Evolutionary conservation across 2,113 vertebrate species (phyloP).

Genomic region (Leptocoma aspasia): DNA sequence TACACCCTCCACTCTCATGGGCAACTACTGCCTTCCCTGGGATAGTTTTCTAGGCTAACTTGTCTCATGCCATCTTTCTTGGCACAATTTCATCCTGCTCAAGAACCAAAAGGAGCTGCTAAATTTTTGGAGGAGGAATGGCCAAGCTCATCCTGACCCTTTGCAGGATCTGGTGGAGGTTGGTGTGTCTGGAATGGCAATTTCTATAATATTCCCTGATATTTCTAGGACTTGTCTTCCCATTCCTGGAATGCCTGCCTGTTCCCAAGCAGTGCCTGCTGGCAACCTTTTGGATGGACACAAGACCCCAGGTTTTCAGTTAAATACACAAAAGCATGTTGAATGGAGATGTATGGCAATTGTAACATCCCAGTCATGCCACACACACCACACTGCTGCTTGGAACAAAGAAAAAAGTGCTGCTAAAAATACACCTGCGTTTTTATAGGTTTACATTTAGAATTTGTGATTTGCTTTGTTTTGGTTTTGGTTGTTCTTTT

Average conservation of each 20-base stretch:
- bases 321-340: neutral
- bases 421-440: conserved; percentile 51
- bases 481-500: neutral
- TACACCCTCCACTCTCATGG: neutral
- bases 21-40: neutral
- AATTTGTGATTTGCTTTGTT: neutral
- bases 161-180: neutral
- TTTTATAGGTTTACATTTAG: neutral
- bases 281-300: neutral
- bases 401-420: conserved; percentile 54
- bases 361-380: neutral
- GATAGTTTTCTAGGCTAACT: neutral
- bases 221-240: neutral
- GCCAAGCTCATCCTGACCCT: neutral
- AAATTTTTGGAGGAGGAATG: neutral
- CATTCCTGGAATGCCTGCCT: neutral
- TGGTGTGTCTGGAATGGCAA: neutral
- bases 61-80: neutral
- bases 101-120: neutral
- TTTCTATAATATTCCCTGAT: neutral
- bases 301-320: neutral
- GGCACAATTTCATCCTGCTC: neutral
- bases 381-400: neutral
- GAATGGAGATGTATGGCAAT: neutral
- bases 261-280: neutral